Evolutionary conservation across 2,113 vertebrate species (phyloP), one percentile per base, ranked within the genome.

Genomic region (Baryphthengus martii): DNA sequence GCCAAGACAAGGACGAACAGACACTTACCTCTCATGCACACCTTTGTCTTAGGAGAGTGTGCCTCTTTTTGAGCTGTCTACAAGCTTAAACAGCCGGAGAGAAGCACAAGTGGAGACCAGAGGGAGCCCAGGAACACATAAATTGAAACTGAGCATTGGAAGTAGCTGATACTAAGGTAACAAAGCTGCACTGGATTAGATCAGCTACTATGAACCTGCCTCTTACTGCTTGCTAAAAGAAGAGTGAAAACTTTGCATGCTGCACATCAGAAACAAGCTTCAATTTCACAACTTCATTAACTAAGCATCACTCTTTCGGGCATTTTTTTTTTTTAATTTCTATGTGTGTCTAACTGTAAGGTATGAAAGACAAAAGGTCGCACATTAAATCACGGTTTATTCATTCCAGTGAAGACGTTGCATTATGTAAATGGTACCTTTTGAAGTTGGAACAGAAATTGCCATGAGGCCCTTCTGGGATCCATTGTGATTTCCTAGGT

Each of bases 341-440:
- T 74, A 86, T 67, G 42, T 2, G 2, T 17, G 62, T 74, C 71
- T 80, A 93, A 92, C 74, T 63, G 3, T 31, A 90, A 56, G 29
- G 9, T 44, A 63, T 28, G 86, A 74, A 92, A 93, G 40, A 77
- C 68, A 94, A 90, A 90, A 90, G 8, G 18, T 74, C 55, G 58
- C 72, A 11, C 35, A 74, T 90, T 86, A 89, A 84, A 68, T 77
- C 67, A 85, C 3, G 2, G 71, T 61, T 89, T 95, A 71, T 89
- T 92, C 80, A 73, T 86, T 84, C 72, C 45, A 67, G 55, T 44
- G 52, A 72, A 86, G 68, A 68, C n/a, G n/a, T 4, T 79, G 28
- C 17, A 11, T 89, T 95, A 95, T 89, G 76, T 75, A 96, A 95
- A 96, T 81, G 14, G 29, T 33, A 78, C 17, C 56, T 95, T 95